Base-by-base conservation (phyloP, 2,888 invertebrate species). In the Sisyra terminalis region DNA sequence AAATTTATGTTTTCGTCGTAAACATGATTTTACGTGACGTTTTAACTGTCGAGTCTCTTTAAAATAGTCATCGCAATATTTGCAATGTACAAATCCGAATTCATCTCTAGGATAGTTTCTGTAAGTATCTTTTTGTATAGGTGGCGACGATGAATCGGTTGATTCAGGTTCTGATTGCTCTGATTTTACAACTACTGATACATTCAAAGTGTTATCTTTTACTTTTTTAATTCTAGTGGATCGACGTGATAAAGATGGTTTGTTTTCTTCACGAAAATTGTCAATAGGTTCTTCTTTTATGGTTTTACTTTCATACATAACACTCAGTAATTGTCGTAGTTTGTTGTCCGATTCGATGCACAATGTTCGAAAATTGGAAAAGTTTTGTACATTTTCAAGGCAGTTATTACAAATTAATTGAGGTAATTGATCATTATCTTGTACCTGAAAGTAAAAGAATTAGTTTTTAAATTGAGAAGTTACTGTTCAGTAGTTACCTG, bases 401-500 rank as follows among this genome's bases (percentile, higher is more conserved):
- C 2, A 35, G 4, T 3, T 35, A 35, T 9, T 9, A 9, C 35
- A 14, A 35, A 14, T 3, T 24, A 7, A 24, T 7, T 24, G 24
- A 24, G 24, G 24, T 24, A 24, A 24, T 24, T 24, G 24, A 24
- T 24, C 24, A 24, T 24, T 24, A 7, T 24, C 7, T 24, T 24
- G 5, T 3, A 24, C 7, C 24, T 24, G 7, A 24, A 24, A 24
- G 15, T n/a, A n/a, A n/a, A n/a, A n/a, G n/a, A n/a, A 14, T 14
- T 34, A 14, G 8, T 14, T 14, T 6, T 35, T 13, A 35, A 35
- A 15, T 11, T 14, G 8, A 3, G 3, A 13, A 13, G 13, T 15
- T n/a, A n/a, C n/a, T n/a, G n/a, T n/a, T n/a, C n/a, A 13, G 9
- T 15, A 35, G 17, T 37, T 37, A 37, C 37, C 17, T 37, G 37